Base-by-base conservation (phyloP, 1,140 invertebrate genomes). In the Micrasema longulum region DNA sequence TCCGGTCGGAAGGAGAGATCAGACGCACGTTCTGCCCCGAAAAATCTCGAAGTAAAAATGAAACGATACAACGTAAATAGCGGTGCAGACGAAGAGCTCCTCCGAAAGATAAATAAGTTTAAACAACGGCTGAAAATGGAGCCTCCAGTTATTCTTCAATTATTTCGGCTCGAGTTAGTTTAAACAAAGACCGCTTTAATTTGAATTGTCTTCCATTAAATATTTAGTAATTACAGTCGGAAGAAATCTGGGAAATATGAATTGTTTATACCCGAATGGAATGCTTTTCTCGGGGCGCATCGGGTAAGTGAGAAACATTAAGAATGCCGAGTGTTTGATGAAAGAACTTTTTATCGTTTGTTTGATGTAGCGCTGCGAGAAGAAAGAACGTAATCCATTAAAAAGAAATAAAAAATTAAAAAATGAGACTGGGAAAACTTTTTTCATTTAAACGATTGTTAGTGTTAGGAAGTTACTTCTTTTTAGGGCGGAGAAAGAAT, bases 161-260 rank as follows among this genome's bases (percentile, higher is more conserved):
- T 75, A 72, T 71, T 75, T 75, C 73, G 47, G 65, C 73, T 75
- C 60, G 69, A 75, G 64, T 75, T 75, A 75, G 69, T 75, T 75
- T 75, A 75, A 75, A 75, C 73, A 75, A 72, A 72, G 69, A 41
- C 65, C 69, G 64, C 67, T 75, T 75, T 75, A 69, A 69, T 71
- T 72, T 64, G 69, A 68, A 75, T 69, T 68, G 69, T 74, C 69
- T 62, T 69, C 36, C 69, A 68, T 66, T 62, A 60, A 65, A 74
- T 67, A 74, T 71, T 75, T 71, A 69, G 57, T 75, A 75, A 75
- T 75, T 71, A 75, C 73, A 45, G 41, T 50, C 43, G 60, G 72
- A 74, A 68, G 63, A 68, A 71, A 71, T 71, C 64, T 57, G 69
- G 64, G 43, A 69, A 69, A 68, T 74, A 71, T 74, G 73, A 74